Evolutionary conservation across 2,797 vertebrate genomes (phyloP).

Genomic region (Sebastes trivittatus): DNA sequence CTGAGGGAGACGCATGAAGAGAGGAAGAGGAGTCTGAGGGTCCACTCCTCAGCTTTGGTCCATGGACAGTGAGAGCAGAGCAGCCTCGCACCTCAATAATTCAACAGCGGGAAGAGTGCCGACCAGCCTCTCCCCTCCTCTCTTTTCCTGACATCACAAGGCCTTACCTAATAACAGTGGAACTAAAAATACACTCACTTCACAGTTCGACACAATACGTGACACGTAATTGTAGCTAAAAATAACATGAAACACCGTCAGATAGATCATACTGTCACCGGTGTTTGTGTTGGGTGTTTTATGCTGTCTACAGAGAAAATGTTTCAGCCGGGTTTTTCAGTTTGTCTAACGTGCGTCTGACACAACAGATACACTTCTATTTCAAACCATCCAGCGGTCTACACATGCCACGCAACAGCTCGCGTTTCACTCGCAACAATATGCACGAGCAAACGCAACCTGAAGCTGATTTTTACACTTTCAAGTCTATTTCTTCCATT

Average conservation of each 20-base stretch:
- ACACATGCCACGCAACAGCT: not conserved
- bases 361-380: not conserved
- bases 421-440: not conserved
- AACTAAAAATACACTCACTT: slow-evolving; percentile 59
- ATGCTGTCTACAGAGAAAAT: not conserved
- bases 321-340: not conserved
- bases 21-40: slow-evolving; percentile 34
- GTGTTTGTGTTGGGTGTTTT: not conserved
- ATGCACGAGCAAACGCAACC: not conserved
- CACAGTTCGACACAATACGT: slow-evolving; percentile 23
- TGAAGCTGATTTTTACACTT: not conserved
- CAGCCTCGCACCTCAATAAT: slow-evolving; percentile 76
- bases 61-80: slow-evolving; percentile 60
- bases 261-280: not conserved
- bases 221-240: slow-evolving; percentile 51
- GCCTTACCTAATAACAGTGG: slow-evolving; percentile 50
- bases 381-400: not conserved
- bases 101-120: slow-evolving; percentile 70
- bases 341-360: not conserved
- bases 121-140: slow-evolving; percentile 43
- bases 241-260: slow-evolving; percentile 29
- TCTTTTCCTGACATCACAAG: slow-evolving; percentile 52
- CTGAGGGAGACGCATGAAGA: not conserved
- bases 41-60: slow-evolving; percentile 56
- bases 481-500: not conserved